phyloP scores from a whole-genome alignment of 2,888 invertebrate genomes.

The Pollenia griseotomentosa region DNA sequence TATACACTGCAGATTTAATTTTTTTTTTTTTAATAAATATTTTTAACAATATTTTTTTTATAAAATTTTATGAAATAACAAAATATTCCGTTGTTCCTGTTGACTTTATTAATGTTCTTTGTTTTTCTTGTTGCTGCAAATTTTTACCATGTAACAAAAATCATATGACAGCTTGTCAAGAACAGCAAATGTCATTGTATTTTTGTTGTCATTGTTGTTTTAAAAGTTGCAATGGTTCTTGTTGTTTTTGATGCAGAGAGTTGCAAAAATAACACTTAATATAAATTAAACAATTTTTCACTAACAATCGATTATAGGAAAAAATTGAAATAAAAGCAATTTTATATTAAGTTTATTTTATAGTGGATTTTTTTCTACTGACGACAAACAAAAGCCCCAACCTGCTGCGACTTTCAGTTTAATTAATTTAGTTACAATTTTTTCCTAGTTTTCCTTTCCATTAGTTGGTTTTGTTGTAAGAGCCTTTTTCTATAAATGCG shows the following conservation, averaged over 20 bases:
- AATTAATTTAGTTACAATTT: constrained; percentile 59
- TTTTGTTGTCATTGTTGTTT: constrained; percentile 25
- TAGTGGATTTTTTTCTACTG: background rate
- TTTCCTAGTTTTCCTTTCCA: background rate
- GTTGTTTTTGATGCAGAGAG: background rate
- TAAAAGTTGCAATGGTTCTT: background rate
- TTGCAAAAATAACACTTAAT: constrained; percentile 50
- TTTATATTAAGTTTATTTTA: constrained; percentile 20
- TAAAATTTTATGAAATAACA: constrained; percentile 18
- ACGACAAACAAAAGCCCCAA: background rate
- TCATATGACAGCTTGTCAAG: constrained; percentile 68
- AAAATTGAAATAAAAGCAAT: constrained; percentile 2
- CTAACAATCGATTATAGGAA: constrained; percentile 20
- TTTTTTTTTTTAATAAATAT: constrained; percentile 34
- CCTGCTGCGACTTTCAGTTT: constrained; percentile 28
- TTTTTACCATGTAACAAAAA: constrained; percentile 59
- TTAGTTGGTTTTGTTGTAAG: background rate
- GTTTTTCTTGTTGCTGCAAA: constrained; percentile 10
- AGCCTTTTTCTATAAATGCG: constrained; percentile 25
- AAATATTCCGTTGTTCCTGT: constrained; percentile 8
- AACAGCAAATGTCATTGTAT: constrained; percentile 63
- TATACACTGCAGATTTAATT: constrained; percentile 7
- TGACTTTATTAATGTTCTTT: constrained; percentile 59
- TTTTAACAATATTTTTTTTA: constrained; percentile 57
- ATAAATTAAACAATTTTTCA: constrained; percentile 60